A percentile compares a stretch with the other conserved stretches of the same genome.
These are phyloP conservation scores for Nesospiza acunhae DNA, from an alignment of 2,113 vertebrate genomes.

Conservation along the genomic window DNA sequence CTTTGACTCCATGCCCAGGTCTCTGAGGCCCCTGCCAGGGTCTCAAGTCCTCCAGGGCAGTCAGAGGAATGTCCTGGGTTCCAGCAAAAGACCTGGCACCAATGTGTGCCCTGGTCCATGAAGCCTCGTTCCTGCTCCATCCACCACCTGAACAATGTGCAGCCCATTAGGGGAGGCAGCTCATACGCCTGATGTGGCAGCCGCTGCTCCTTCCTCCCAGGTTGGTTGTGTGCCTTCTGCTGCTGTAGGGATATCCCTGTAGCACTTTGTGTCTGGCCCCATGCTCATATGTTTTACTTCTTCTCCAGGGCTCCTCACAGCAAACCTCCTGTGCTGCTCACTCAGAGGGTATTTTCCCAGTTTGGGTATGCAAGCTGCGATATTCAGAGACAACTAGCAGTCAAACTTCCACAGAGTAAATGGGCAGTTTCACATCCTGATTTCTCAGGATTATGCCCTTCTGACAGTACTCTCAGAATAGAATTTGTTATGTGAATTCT, in stretches of 20 bases:
- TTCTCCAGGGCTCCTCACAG: background rate
- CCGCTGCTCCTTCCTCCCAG: background rate
- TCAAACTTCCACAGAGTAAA: background rate
- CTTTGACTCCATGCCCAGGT: no score
- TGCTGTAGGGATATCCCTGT: background rate
- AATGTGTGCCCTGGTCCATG: background rate
- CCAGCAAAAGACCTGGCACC: background rate
- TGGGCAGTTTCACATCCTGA: background rate
- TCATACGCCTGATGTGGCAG: background rate
- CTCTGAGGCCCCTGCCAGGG: no score
- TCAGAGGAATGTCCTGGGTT: no score
- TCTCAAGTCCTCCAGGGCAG: no score
- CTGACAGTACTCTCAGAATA: background rate
- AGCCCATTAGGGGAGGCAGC: background rate
- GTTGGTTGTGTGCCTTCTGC: background rate
- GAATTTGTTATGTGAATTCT: slow-evolving; percentile 33
- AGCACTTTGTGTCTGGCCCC: background rate
- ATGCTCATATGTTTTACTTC: rapidly evolving
- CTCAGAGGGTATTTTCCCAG: background rate
- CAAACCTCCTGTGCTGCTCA: background rate
- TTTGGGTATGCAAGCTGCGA: rapidly evolving
- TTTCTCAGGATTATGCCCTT: background rate
- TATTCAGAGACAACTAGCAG: rapidly evolving
- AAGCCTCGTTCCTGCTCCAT: background rate
- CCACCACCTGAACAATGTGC: rapidly evolving